Percentiles rank a stretch among this genome's conserved stretches.
Evolutionary conservation across 2,888 invertebrate species (phyloP).

Genomic region (Chirona hameri): DNA sequence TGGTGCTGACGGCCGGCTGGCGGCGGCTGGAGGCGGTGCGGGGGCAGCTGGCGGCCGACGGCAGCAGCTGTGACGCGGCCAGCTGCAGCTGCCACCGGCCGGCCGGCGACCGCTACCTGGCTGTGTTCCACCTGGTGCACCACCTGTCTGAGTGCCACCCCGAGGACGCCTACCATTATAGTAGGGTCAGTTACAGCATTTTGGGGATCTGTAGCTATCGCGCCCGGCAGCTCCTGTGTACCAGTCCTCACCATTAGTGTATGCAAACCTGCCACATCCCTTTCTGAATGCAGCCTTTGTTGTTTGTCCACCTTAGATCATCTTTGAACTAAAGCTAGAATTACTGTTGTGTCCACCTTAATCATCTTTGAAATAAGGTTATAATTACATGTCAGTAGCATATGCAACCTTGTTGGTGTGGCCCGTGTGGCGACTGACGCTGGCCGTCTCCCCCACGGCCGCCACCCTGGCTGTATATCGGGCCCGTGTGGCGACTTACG

Average conservation of each 20-base stretch:
- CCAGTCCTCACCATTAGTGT: not conserved
- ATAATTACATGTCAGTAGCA: too few species aligned
- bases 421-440: too few species aligned
- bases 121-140: constrained; percentile 66
- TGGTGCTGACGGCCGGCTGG: constrained; percentile 55
- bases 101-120: constrained; percentile 53
- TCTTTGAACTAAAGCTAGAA: too few species aligned
- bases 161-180: constrained; percentile 65
- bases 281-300: too few species aligned
- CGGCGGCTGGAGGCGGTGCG: not conserved
- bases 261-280: not conserved
- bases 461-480: too few species aligned
- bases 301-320: too few species aligned
- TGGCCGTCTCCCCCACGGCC: too few species aligned
- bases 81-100: not conserved
- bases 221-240: constrained; percentile 6
- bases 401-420: too few species aligned
- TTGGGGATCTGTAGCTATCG: constrained; percentile 44
- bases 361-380: too few species aligned
- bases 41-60: not conserved
- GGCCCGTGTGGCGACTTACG: too few species aligned
- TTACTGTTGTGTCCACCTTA: too few species aligned
- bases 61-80: not conserved
- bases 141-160: constrained; percentile 50
- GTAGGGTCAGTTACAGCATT: constrained; percentile 48